A percentile compares a stretch with the other conserved stretches of the same genome.
These are phyloP conservation scores for Sitobion miscanthi DNA, from an alignment of 1,140 invertebrate species.

Conservation along the genomic window DNA sequence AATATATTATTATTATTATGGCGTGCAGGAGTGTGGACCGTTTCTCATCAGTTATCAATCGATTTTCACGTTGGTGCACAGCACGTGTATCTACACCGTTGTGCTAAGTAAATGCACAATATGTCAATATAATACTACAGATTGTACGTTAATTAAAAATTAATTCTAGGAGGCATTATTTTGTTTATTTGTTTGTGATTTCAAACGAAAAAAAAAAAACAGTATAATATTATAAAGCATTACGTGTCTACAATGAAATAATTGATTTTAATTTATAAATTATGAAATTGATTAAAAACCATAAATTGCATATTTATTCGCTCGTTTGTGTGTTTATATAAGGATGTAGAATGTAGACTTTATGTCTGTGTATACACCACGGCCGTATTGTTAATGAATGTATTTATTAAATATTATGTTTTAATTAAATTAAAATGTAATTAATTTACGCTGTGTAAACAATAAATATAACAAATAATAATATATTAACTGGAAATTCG, in stretches of 20 bases:
- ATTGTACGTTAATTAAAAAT: constrained; percentile 8
- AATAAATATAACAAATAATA: background rate
- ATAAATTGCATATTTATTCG: background rate
- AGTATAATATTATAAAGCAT: constrained; percentile 17
- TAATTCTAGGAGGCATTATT: background rate
- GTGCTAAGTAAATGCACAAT: background rate
- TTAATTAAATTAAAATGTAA: constrained; percentile 19
- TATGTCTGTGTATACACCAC: background rate
- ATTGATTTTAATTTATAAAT: constrained; percentile 7
- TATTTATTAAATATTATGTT: constrained; percentile 11
- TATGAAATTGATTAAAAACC: constrained; percentile 7
- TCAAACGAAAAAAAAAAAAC: background rate
- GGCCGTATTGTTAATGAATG: background rate
- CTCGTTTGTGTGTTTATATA: constrained; percentile 14
- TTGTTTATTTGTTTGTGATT: background rate
- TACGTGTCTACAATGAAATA: background rate
- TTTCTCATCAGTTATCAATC: background rate
- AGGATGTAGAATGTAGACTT: background rate
- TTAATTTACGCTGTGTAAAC: background rate
- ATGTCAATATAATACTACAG: background rate
- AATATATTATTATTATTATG: background rate
- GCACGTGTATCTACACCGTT: background rate
- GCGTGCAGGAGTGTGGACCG: background rate
- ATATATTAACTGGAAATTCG: background rate
- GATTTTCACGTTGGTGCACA: background rate